Evolutionary conservation across 2,888 invertebrate genomes (phyloP), one percentile per base, ranked within the genome.

Genomic region (Podabrus alpinus): DNA sequence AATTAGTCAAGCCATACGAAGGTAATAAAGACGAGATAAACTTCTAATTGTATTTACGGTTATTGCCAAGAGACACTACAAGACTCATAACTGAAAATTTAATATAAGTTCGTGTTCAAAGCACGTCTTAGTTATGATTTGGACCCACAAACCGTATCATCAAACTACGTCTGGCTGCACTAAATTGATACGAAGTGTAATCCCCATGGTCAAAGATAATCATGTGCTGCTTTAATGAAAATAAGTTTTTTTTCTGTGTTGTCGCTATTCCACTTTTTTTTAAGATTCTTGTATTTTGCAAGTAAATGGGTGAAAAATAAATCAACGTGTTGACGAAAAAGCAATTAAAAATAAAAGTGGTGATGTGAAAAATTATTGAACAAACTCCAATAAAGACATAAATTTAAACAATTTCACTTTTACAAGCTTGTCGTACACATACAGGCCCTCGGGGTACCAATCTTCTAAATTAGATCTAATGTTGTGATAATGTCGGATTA

Each of bases 51-150:
- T 69, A 61, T 74, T 71, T 74, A 74, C 67, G 72, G 68, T 75
- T 72, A 75, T 69, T 15, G 72, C 66, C 68, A 24, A 19, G 69
- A 73, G 75, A 72, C 69, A 70, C 59, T 72, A 59, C 19, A 68
- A 68, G 29, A 25, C 62, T 19, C 25, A 67, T 72, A 75, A 75
- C 67, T 69, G 75, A 71, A 75, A 72, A 75, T 75, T 75, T 75
- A 75, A 45, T 72, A 64, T 67, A 19, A 45, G 70, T 75, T 75
- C 69, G 75, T 70, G 72, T 75, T 72, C 75, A 16, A 70, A 59
- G 66, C 75, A 75, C 75, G 75, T 75, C 69, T 70, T 66, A 16
- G 72, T 45, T 70, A 75, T 75, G 75, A 75, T 75, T 72, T 75
- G 69, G 61, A 72, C 68, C 59, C 62, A 72, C 66, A 72, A 67